Evolutionary conservation across 2,888 invertebrate species (phyloP).

Genomic region (Peribatodes rhomboidaria): DNA sequence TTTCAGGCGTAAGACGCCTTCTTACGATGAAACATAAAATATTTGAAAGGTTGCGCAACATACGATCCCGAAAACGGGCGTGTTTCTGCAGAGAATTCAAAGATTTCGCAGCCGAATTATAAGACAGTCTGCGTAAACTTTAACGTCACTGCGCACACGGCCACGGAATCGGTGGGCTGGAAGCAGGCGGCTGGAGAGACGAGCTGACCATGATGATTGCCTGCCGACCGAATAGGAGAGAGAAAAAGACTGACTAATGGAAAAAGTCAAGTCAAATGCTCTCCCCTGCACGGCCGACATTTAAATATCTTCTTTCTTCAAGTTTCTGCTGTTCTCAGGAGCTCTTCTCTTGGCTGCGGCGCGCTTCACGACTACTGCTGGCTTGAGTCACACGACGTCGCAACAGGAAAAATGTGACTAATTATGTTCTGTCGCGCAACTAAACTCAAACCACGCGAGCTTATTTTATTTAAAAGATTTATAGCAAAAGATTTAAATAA

Average conservation of each 20-base stretch:
- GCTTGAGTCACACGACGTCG: constrained; percentile 66
- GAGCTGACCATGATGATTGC: constrained; percentile 60
- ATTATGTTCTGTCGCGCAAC: constrained; percentile 51
- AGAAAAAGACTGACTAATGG: constrained; percentile 92
- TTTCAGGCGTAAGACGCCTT: constrained; percentile 55
- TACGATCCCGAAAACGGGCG: constrained; percentile 46
- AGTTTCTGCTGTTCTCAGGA: constrained; percentile 47
- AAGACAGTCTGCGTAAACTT: constrained; percentile 81
- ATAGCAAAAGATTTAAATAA: background rate
- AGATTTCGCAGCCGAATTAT: constrained; percentile 80
- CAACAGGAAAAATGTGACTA: constrained; percentile 61
- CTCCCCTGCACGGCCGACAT: constrained; percentile 87
- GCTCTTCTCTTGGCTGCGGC: constrained; percentile 51
- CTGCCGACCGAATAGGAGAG: constrained; percentile 90
- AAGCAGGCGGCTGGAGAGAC: constrained; percentile 38
- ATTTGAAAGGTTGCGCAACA: constrained; percentile 29
- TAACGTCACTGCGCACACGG: constrained; percentile 82
- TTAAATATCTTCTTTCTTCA: constrained; percentile 56
- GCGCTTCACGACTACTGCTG: constrained; percentile 37
- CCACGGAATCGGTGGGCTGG: constrained; percentile 42
- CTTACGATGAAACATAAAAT: constrained; percentile 44
- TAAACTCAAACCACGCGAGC: constrained; percentile 42
- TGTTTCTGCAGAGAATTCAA: constrained; percentile 82
- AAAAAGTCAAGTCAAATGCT: constrained; percentile 89
- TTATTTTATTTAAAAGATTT: constrained; percentile 13